Percentiles rank a stretch among this genome's conserved stretches.
Evolutionary conservation across 2,113 vertebrate genomes (phyloP).

Genomic region (Gymnocephalus cernua): DNA sequence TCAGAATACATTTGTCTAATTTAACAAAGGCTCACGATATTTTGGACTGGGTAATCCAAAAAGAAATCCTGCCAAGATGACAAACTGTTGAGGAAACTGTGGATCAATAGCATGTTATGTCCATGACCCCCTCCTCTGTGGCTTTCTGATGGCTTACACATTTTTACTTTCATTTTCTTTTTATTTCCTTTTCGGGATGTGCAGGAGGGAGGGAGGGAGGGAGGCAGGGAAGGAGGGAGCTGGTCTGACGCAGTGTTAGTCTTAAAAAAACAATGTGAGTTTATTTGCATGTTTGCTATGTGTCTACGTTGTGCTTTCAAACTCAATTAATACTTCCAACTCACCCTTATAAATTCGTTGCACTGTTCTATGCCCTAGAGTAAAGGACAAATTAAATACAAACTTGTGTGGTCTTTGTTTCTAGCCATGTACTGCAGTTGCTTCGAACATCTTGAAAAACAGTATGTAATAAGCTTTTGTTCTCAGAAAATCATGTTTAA

Average conservation of each 20-base stretch:
- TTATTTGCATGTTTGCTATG: constrained; percentile 88
- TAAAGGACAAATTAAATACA: constrained; percentile 74
- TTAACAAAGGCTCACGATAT: constrained; percentile 48
- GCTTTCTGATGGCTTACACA: constrained; percentile 87
- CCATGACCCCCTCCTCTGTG: constrained; percentile 87
- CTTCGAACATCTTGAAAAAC: constrained; percentile 76
- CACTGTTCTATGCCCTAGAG: constrained; percentile 83
- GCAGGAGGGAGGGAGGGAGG: constrained; percentile 35
- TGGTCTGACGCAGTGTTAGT: constrained; percentile 57
- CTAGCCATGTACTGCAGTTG: constrained; percentile 82
- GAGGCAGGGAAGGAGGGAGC: constrained; percentile 35
- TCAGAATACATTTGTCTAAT: constrained; percentile 83
- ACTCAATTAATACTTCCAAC: constrained; percentile 85
- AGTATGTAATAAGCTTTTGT: constrained; percentile 83
- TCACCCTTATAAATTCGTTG: constrained; percentile 84
- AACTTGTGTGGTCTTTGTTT: constrained; percentile 87
- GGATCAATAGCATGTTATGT: constrained; percentile 89
- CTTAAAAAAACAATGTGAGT: constrained; percentile 75
- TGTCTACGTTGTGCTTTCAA: constrained; percentile 86
- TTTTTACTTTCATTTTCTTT: constrained; percentile 85
- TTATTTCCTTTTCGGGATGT: constrained; percentile 67
- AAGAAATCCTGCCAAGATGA: constrained; percentile 54
- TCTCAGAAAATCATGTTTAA: constrained; percentile 85
- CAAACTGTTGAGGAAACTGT: constrained; percentile 80
- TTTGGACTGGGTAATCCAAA: constrained; percentile 41